phyloP scores from a whole-genome alignment of 2,797 vertebrate species.

The Astyanax mexicanus region DNA sequence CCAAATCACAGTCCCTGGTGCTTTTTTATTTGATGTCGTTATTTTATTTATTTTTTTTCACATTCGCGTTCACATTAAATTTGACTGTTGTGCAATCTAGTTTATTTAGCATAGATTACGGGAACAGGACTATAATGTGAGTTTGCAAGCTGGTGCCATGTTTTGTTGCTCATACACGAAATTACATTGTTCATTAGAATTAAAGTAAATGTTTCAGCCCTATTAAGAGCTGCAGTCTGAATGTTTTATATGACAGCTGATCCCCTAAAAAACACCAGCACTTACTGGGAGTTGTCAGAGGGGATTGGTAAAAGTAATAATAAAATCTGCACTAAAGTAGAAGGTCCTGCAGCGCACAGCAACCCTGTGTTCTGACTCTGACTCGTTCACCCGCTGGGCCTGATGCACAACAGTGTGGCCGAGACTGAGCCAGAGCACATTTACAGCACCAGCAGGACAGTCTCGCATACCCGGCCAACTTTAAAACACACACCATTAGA shows the following conservation, averaged over 20 bases:
- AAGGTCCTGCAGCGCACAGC: slow-evolving; percentile 25
- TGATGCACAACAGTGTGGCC: slow-evolving; percentile 34
- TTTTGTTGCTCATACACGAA: slow-evolving; percentile 37
- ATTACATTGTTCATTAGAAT: slow-evolving; percentile 28
- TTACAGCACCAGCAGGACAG: slow-evolving; percentile 33
- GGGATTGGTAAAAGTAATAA: slow-evolving; percentile 26
- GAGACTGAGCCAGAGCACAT: slow-evolving; percentile 31
- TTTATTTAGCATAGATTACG: slow-evolving; percentile 37
- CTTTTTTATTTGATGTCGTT: too few species aligned
- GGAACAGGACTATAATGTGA: slow-evolving; percentile 8
- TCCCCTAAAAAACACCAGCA: slow-evolving; percentile 7
- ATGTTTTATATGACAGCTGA: not conserved
- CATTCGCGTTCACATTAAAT: slow-evolving; percentile 20
- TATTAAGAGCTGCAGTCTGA: not conserved
- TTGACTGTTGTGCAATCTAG: slow-evolving; percentile 21
- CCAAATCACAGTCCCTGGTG: slow-evolving; percentile 37
- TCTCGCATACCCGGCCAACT: slow-evolving; percentile 28
- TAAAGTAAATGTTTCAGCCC: slow-evolving; percentile 24
- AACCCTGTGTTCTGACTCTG: slow-evolving; percentile 17
- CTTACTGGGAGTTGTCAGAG: slow-evolving; percentile 27
- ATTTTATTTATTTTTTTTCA: slow-evolving; percentile 24
- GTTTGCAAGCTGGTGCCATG: slow-evolving; percentile 17
- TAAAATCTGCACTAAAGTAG: slow-evolving; percentile 29
- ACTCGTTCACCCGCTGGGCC: slow-evolving; percentile 31
- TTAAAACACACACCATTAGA: slow-evolving; percentile 32